Evolutionary conservation across 1,140 invertebrate species (phyloP), one percentile per base, ranked within the genome.

Genomic region (Oncopodura yosiiana): DNA sequence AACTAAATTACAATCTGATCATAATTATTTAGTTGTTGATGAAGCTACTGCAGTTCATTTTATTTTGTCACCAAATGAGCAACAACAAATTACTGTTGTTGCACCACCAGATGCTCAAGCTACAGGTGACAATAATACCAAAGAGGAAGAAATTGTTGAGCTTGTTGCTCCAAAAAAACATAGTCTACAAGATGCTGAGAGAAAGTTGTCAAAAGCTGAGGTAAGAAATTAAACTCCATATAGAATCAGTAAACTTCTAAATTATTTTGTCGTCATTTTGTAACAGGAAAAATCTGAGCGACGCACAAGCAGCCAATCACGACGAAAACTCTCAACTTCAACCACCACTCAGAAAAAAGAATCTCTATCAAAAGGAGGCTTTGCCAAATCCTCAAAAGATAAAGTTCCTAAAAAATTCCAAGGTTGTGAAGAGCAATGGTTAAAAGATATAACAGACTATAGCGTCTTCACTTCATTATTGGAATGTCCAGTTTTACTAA

Each of bases 401-500:
- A 6, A 42, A 12, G 26, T 26, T 30, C 4, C 27, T n/a, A 46
- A 38, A n/a, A 45, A 32, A 32, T 44, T 49, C 16, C 14, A 29
- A 27, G 24, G 9, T 19, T 36, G 46, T 27, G 54, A 56, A 9
- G 46, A 27, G 5, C 11, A 36, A 34, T 48, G 26, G 26, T 30
- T 48, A 5, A 32, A 36, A 26, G 48, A 42, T 19, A 19, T 36
- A 5, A 44, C 45, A 18, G 49, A 58, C 11, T 32, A 19, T n/a
- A 46, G 41, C 3, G 27, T 44, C 4, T 38, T 58, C 14, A 16
- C 53, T 36, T 8, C 49, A 1, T 39, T 59, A 0, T 26, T 59
- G 16, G 48, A 59, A 29, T 59, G 57, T 38, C 52, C 57, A 6
- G 57, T 46, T 11, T 27, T 59, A 9, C 26, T 54, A 16, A 29